Evolutionary conservation across 2,797 vertebrate genomes (phyloP), one percentile per base, ranked within the genome.

Genomic region (Oryzias dopingdopingensis): DNA sequence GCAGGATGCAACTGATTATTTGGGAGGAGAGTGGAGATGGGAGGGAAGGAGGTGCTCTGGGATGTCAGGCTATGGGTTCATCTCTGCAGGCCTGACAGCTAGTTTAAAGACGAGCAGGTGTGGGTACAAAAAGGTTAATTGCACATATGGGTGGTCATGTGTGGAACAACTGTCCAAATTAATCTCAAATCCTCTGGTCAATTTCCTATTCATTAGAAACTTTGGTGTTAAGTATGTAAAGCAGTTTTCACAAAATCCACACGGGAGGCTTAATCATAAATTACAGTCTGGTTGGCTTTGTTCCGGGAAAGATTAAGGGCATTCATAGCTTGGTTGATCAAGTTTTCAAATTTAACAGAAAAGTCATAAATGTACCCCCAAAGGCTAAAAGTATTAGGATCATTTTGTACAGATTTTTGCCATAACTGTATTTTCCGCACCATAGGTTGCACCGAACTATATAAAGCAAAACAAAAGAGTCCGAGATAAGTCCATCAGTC

Each of bases 1-100:
- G 87, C 82, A 90, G 70, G 85, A 81, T 74, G 77, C 81, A 81
- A 74, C 65, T 76, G 73, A 80, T 73, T 52, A 59, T 29, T 57
- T 62, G 52, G 47, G 23, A 76, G 58, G 56, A 41, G 20, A 51
- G 40, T 41, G 16, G 17, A 45, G 41, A 18, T 12, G 45, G 44
- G 3, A 10, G 64, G 20, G 48, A 52, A 51, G 47, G 45, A 49
- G 47, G 29, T 40, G 45, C 42, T 56, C 17, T 37, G 32, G 20
- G 24, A 16, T 62, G 42, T 23, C 16, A n/a, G n/a, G 15, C 45
- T 73, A 43, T 7, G 1, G 51, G 72, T 80, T 59, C 66, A 65
- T 69, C 71, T 80, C 71, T 55, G 22, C n/a, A 60, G 59, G 52
- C 70, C 67, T 15, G 65, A 56, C 62, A 78, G 75, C 69, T 70